Conservation (phyloP, 2,888 invertebrate species). For the Apamea monoglypha region DNA sequence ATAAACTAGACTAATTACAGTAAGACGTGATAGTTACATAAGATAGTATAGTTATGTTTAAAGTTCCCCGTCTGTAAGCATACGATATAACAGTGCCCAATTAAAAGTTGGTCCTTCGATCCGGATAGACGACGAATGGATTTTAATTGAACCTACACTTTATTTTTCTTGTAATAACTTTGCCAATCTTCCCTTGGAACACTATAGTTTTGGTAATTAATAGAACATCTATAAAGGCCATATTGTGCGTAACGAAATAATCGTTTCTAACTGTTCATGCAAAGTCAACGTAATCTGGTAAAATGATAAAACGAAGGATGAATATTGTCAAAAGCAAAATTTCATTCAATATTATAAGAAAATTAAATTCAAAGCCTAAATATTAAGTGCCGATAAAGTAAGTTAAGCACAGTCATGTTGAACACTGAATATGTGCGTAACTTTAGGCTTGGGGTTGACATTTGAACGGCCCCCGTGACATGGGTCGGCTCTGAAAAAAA, state of each 20-base stretch:
- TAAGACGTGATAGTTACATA: slow-evolving; percentile 13
- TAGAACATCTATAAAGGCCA: background rate
- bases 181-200: background rate
- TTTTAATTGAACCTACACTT: background rate
- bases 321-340: slow-evolving; percentile 10
- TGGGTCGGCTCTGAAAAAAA: slow-evolving; percentile 42
- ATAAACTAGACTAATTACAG: slow-evolving; percentile 22
- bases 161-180: too few species aligned
- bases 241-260: background rate
- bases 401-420: slow-evolving; percentile 35
- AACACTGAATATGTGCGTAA: slow-evolving; percentile 34
- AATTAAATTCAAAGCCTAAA: slow-evolving; percentile 10
- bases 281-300: background rate
- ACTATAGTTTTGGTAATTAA: background rate
- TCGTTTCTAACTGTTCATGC: background rate
- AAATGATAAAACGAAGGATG: background rate
- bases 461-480: slow-evolving; percentile 47
- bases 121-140: background rate
- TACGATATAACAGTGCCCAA: background rate
- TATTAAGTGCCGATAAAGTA: slow-evolving; percentile 29
- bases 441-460: slow-evolving; percentile 54
- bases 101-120: slow-evolving; percentile 28
- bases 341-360: background rate
- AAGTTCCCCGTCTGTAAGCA: background rate
- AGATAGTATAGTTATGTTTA: background rate